Evolutionary conservation across 2,797 vertebrate species (phyloP), one percentile per base, ranked within the genome.

Genomic region (Nyctibius grandis): DNA sequence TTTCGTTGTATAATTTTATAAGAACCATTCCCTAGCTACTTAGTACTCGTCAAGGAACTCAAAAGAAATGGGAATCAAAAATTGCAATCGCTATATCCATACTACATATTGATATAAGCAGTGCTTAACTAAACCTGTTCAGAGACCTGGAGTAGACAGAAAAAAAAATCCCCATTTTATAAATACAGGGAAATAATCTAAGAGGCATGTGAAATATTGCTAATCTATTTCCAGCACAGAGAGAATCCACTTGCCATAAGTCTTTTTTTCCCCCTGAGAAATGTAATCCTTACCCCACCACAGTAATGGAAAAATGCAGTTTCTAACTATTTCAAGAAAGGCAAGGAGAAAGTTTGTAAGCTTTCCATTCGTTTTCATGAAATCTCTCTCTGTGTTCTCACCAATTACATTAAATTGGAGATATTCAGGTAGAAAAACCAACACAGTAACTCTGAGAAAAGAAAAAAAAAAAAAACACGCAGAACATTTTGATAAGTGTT

Each of bases 1-100:
- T 95, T 93, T 83, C 1, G 0, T 87, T 93, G 91, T 95, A 93
- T 79, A 90, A 91, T 94, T 96, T 95, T 72, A 69, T 82, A 93
- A 93, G 83, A 94, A 82, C 63, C 70, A 80, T 96, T 95, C 93
- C 96, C 96, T 53, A 84, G 95, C 70, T 91, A 59, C 80, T 91
- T 67, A 28, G 50, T 23, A 81, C 87, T 80, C 23, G 0, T 79
- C 80, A 82, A 85, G 51, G 63, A 97, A 64, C 60, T 91, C 74
- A 79, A 56, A 94, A 87, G 59, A 93, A 96, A 95, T 34, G 18
- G 77, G 80, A 96, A 95, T 86, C 83, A 95, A 84, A 86, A 88
- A 65, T 11, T 88, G 56, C 70, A 93, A 75, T 48, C 11, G 40
- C 79, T 25, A 5, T n/a, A 85, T 63, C 67, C 76, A 89, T 95